These are phyloP conservation scores for Leuctra nigra DNA, from an alignment of 2,888 invertebrate genomes.

Conservation along the genomic window DNA sequence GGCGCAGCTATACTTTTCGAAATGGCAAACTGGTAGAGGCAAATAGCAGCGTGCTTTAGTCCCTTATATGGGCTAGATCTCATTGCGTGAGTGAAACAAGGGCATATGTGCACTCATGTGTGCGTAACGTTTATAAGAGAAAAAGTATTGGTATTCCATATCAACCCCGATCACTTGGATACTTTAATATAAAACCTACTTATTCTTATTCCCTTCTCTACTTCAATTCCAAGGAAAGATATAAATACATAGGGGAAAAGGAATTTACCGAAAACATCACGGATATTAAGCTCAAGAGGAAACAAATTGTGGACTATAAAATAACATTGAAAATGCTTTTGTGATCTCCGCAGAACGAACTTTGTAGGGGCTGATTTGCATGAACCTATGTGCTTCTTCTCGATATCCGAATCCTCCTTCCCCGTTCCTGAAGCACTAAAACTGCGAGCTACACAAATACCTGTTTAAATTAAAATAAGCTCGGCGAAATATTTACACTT, in stretches of 20 bases:
- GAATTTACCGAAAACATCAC: slow-evolving; percentile 28
- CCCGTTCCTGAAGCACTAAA: slow-evolving; percentile 9
- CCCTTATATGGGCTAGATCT: slow-evolving; percentile 2
- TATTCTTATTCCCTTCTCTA: slow-evolving; percentile 8
- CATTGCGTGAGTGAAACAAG: background rate
- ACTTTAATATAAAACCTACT: background rate
- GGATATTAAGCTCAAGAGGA: slow-evolving; percentile 29
- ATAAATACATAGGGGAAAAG: slow-evolving; percentile 19
- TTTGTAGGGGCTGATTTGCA: slow-evolving; percentile 23
- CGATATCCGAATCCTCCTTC: background rate
- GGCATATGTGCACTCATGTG: background rate
- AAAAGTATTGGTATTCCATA: background rate
- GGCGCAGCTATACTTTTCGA: slow-evolving; percentile 33
- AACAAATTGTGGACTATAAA: slow-evolving; percentile 29
- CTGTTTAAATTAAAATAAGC: slow-evolving; percentile 27
- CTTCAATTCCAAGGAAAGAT: slow-evolving; percentile 4
- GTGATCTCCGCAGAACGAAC: slow-evolving; percentile 14
- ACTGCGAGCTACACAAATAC: slow-evolving; percentile 19
- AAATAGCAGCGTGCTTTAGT: slow-evolving; percentile 13
- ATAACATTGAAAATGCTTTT: slow-evolving; percentile 22
- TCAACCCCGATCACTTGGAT: background rate
- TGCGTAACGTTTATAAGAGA: background rate
- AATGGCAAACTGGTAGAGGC: slow-evolving; percentile 21
- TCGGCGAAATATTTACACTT: background rate
- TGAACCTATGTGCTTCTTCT: slow-evolving; percentile 11